These are phyloP conservation scores for Gastrophryne carolinensis DNA, from an alignment of 2,797 vertebrate species.

Conservation along the genomic window DNA sequence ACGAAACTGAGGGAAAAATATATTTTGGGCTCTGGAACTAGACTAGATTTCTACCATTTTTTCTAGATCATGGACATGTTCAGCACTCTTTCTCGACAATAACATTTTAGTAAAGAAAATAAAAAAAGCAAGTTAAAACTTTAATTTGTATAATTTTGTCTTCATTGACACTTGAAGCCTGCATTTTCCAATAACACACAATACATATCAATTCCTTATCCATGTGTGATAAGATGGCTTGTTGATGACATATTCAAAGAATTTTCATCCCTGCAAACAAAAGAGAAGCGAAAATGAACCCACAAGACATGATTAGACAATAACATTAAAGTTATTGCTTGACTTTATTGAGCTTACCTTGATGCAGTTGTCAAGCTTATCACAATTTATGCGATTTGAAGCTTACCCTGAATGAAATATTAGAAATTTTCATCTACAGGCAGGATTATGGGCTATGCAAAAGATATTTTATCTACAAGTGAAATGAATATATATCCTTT, in stretches of 20 bases:
- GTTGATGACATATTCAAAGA: constrained; percentile 8
- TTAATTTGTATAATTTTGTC: background rate
- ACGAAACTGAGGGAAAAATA: too few species aligned
- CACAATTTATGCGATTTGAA: constrained; percentile 16
- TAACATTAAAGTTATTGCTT: constrained; percentile 41
- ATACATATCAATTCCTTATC: background rate
- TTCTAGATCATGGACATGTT: background rate
- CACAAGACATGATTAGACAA: constrained; percentile 42
- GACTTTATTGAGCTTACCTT: constrained; percentile 39
- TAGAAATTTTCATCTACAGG: constrained; percentile 22
- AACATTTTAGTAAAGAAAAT: background rate
- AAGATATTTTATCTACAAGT: background rate
- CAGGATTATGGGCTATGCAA: constrained; percentile 11
- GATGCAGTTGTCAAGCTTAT: constrained; percentile 40
- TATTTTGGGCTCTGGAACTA: too few species aligned
- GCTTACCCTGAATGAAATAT: constrained; percentile 36
- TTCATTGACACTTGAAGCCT: background rate
- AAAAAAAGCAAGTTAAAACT: background rate
- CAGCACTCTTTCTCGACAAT: background rate
- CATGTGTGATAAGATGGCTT: background rate
- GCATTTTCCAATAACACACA: background rate
- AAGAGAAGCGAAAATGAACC: constrained; percentile 38
- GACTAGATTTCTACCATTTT: too few species aligned
- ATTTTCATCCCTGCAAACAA: constrained; percentile 19
- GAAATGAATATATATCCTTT: constrained; percentile 1